Evolutionary conservation across 2,888 invertebrate genomes (phyloP), one percentile per base, ranked within the genome.

Genomic region (Torymus aiolomorphi): DNA sequence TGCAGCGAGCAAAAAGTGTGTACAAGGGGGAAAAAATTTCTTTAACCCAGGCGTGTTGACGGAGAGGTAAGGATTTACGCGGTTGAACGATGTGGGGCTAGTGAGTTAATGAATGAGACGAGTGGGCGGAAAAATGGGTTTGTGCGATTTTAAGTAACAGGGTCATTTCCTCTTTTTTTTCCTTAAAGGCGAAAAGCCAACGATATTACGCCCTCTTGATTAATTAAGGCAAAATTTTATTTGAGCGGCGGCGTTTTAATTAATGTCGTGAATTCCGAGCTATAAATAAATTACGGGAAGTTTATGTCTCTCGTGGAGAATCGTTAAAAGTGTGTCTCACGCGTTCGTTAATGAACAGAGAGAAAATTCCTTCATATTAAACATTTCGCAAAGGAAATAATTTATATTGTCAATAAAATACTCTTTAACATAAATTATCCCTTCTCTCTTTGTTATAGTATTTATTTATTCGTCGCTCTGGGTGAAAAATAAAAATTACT

Each of bases 101-200:
- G 71, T 61, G 62, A 76, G 49, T 67, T 80, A 80, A 80, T 76
- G 76, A 80, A 75, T 51, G 61, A 66, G 62, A 72, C 66, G 52
- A 76, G 71, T 72, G 54, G 61, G 59, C 71, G 62, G 31, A 70
- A 75, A 80, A 76, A 80, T 76, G 70, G 66, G 65, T 72, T 66
- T 76, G n/a, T 76, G 66, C 49, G 56, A 42, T 59, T 75, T 75
- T 66, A 18, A 76, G 63, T 70, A 76, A 76, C 70, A 76, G 70
- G 76, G 63, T 76, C 70, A 59, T 18, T 52, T 67, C 62, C 14
- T 63, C 63, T 65, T 76, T 42, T 67, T 69, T 18, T 63, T 61
- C 69, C 65, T 65, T 76, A 70, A 71, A 56, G 70, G 1, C n/a
- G 12, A 51, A 12, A 20, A n/a, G 3, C 49, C 71, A 31, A 24